Evolutionary conservation across 2,888 invertebrate genomes (phyloP).

Genomic region (Chrysina gloriosa): DNA sequence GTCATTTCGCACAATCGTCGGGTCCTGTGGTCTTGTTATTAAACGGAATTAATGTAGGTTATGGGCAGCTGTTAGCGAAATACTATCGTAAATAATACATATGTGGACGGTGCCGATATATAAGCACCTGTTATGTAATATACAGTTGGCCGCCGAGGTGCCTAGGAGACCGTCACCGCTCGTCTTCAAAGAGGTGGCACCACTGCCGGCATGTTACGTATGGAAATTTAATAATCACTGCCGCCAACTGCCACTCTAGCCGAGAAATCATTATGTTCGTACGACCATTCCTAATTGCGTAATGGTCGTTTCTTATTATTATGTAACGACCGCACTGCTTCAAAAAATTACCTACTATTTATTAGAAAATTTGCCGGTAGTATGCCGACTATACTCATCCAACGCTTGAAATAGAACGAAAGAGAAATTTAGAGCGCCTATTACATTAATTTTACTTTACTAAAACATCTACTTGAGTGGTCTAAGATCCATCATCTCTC

Average conservation of each 20-base stretch:
- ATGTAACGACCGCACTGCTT: constrained; percentile 14
- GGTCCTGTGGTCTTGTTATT: background rate
- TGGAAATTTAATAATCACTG: constrained; percentile 29
- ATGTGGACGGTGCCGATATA: constrained; percentile 9
- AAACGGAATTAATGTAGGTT: constrained; percentile 34
- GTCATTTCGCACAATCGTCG: background rate
- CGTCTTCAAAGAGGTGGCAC: background rate
- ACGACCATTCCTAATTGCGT: constrained; percentile 14
- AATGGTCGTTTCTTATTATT: constrained; percentile 11
- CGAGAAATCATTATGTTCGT: constrained; percentile 11
- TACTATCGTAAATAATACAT: constrained; percentile 25
- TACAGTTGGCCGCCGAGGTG: constrained; percentile 29
- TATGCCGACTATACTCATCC: background rate
- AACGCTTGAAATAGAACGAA: background rate
- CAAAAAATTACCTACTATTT: constrained; percentile 20
- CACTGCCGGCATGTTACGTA: constrained; percentile 17
- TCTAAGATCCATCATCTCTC: too few species aligned
- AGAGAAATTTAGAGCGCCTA: background rate
- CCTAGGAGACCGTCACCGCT: background rate
- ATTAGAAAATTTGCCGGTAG: constrained; percentile 25
- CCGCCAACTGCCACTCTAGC: constrained; percentile 14
- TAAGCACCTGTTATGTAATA: constrained; percentile 34
- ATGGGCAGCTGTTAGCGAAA: constrained; percentile 37
- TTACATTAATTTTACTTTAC: background rate
- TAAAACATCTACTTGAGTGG: too few species aligned